Evolutionary conservation across 2,888 invertebrate species (phyloP).

Genomic region (Bugula neritina): DNA sequence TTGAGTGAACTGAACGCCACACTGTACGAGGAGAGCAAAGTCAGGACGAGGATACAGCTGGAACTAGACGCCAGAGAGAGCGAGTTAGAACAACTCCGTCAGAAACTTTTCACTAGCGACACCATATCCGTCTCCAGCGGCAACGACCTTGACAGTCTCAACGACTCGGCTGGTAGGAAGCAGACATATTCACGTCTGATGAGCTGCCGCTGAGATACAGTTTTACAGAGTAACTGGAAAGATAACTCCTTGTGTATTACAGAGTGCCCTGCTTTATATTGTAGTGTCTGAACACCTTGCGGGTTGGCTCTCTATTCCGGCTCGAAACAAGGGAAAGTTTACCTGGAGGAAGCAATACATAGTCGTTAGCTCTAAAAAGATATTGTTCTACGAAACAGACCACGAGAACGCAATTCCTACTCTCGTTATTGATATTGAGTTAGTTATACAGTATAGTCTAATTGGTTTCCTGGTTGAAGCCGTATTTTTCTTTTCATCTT

Average conservation of each 20-base stretch:
- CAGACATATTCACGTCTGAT: no score
- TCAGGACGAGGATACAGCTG: slow-evolving; percentile 75
- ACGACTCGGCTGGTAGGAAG: slow-evolving; percentile 66
- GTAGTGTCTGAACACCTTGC: slow-evolving; percentile 62
- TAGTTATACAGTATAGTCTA: no score
- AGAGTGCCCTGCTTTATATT: no score
- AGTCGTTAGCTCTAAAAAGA: slow-evolving; percentile 90
- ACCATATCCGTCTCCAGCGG: slow-evolving; percentile 80
- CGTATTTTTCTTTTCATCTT: no score
- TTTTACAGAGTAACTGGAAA: no score
- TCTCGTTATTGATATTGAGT: slow-evolving; percentile 91
- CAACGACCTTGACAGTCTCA: slow-evolving; percentile 52
- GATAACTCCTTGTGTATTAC: no score
- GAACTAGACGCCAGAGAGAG: slow-evolving; percentile 94
- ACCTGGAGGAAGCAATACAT: slow-evolving; percentile 97
- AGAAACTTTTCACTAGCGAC: slow-evolving; percentile 78
- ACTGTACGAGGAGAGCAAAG: slow-evolving; percentile 60
- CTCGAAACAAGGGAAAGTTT: slow-evolving; percentile 86
- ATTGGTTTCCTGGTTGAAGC: no score
- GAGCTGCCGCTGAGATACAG: no score
- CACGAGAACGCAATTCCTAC: slow-evolving; percentile 90
- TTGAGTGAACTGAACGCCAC: slow-evolving; percentile 79
- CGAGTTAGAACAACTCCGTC: slow-evolving; percentile 80
- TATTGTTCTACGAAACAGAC: slow-evolving; percentile 87
- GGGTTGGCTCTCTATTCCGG: slow-evolving; percentile 92